Percentiles rank a stretch among this genome's conserved stretches.
These are phyloP conservation scores for Brachionus sp. DNA, from an alignment of 1,140 invertebrate species.

Conservation along the genomic window DNA sequence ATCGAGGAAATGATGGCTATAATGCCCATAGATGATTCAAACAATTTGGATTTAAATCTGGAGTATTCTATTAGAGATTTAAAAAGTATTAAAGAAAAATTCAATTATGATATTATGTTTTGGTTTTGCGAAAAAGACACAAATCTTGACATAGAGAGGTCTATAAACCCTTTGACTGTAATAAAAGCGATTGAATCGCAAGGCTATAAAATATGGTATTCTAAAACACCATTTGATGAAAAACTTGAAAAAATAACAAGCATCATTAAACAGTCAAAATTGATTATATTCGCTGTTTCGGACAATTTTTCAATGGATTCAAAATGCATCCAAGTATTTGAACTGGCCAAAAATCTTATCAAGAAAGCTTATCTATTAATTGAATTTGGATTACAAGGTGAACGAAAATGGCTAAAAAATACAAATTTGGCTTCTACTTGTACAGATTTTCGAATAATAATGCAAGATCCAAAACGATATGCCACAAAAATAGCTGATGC, in stretches of 20 bases:
- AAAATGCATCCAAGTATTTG: conserved; percentile 20
- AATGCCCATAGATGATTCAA: conserved; percentile 52
- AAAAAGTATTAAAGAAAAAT: conserved; percentile 50
- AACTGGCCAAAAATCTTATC: neutral
- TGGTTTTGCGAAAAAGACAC: conserved; percentile 49
- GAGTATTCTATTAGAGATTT: conserved; percentile 53
- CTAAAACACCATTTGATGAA: neutral
- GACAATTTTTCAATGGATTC: neutral
- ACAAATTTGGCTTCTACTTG: neutral
- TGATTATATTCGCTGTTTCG: conserved; percentile 2
- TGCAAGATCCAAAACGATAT: conserved; percentile 51
- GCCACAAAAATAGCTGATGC: conserved; percentile 51
- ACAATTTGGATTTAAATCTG: conserved; percentile 53
- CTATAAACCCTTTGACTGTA: conserved; percentile 48
- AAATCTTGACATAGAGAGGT: neutral
- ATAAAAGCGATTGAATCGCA: conserved; percentile 49
- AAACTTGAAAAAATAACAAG: neutral
- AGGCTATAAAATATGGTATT: conserved; percentile 14
- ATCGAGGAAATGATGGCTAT: conserved; percentile 53
- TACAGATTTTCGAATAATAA: conserved; percentile 53
- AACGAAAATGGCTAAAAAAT: neutral
- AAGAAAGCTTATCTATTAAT: conserved; percentile 1
- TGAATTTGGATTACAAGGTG: neutral
- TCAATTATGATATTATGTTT: conserved; percentile 52
- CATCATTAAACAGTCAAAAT: neutral